phyloP scores from a whole-genome alignment of 2,797 vertebrate genomes.

The Crenuchus spilurus region DNA sequence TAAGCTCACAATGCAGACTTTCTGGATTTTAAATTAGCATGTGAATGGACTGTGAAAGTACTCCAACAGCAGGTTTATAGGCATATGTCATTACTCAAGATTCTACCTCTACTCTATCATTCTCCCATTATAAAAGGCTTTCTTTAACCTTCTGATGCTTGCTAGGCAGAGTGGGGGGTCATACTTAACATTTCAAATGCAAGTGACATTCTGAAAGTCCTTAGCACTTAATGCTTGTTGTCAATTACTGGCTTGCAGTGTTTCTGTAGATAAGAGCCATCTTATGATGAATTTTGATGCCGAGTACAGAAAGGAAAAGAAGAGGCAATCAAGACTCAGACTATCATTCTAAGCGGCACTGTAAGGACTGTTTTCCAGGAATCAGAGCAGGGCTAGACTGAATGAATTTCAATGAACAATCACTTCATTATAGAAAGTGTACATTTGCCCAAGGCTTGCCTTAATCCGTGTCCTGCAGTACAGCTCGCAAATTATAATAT shows the following conservation, averaged over 20 bases:
- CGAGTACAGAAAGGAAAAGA: neutral
- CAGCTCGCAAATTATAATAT: neutral
- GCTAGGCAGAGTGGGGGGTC: neutral
- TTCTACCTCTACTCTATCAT: neutral
- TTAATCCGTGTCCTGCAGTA: neutral
- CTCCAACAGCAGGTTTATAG: neutral
- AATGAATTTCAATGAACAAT: neutral
- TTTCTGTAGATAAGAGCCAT: neutral
- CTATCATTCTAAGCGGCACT: neutral
- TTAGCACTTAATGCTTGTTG: neutral
- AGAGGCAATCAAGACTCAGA: constrained; percentile 7
- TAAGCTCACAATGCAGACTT: neutral
- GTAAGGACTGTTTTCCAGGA: constrained; percentile 14
- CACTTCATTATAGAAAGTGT: neutral
- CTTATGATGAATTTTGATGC: neutral
- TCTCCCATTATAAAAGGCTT: neutral
- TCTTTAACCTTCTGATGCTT: neutral
- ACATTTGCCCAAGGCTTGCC: constrained; percentile 3
- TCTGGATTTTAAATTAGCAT: neutral
- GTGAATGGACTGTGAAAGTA: neutral
- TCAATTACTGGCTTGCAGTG: neutral
- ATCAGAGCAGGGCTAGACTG: neutral
- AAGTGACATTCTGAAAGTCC: neutral
- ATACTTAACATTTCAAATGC: neutral
- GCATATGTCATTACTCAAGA: neutral